Percentiles rank a stretch among this genome's conserved stretches.
phyloP scores from a whole-genome alignment of 2,797 vertebrate genomes.

The Sphenopsis melanotis region DNA sequence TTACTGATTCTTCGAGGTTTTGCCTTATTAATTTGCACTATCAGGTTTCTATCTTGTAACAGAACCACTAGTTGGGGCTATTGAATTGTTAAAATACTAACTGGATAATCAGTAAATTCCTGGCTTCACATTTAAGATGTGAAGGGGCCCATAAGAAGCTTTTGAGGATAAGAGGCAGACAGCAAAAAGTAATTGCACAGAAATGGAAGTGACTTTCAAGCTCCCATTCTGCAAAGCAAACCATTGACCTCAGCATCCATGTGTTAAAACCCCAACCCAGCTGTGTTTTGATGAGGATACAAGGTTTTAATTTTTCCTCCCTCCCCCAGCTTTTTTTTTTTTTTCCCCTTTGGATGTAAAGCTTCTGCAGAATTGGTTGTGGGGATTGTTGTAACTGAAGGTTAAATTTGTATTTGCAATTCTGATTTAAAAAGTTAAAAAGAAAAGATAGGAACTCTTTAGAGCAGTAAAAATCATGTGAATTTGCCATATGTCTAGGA shows the following conservation, averaged over 20 bases:
- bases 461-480: background rate
- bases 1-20: background rate
- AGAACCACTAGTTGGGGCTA: background rate
- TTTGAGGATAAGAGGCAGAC: background rate
- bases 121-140: background rate
- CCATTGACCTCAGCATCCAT: background rate
- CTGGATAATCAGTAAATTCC: background rate
- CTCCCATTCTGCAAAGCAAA: background rate
- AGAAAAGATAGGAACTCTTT: background rate
- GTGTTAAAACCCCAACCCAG: background rate
- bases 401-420: background rate
- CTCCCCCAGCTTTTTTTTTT: rapidly evolving
- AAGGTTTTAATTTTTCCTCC: background rate
- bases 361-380: background rate
- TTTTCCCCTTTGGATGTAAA: background rate
- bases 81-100: background rate
- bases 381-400: background rate
- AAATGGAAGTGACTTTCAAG: background rate
- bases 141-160: background rate
- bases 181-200: background rate
- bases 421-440: background rate
- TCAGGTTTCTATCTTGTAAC: background rate
- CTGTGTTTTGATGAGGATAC: background rate
- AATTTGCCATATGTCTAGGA: background rate
- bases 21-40: background rate